Evolutionary conservation across 2,888 invertebrate species (phyloP).

Genomic region (Lobophora halterata): DNA sequence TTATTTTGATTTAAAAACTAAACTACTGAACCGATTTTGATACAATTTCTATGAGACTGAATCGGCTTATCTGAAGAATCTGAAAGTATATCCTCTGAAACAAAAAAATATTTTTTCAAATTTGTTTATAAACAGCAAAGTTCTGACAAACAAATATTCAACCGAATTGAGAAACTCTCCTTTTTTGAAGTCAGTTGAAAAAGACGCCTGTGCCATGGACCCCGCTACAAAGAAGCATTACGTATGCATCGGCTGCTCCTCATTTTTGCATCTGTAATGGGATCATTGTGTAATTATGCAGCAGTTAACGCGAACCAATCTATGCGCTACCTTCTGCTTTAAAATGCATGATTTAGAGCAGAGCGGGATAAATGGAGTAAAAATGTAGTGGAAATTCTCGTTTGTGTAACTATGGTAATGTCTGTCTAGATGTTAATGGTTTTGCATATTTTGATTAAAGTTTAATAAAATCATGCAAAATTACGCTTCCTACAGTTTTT

Average conservation of each 20-base stretch:
- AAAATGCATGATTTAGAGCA: slow-evolving; percentile 36
- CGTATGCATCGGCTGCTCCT: slow-evolving; percentile 66
- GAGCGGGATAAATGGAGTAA: slow-evolving; percentile 6
- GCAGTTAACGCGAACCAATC: slow-evolving; percentile 70
- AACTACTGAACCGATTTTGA: too few species aligned
- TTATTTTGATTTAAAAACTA: too few species aligned
- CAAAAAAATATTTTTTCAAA: too few species aligned
- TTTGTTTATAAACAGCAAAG: too few species aligned
- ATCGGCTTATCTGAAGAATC: too few species aligned
- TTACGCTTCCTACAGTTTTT: too few species aligned
- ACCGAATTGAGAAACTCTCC: too few species aligned
- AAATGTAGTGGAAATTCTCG: slow-evolving; percentile 12
- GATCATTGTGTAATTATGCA: slow-evolving; percentile 77
- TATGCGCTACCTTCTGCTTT: slow-evolving; percentile 45
- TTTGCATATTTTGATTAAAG: slow-evolving; percentile 3
- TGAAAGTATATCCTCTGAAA: too few species aligned
- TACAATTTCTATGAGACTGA: too few species aligned
- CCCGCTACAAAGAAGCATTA: slow-evolving; percentile 50
- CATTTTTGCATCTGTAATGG: slow-evolving; percentile 78
- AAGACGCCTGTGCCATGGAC: slow-evolving; percentile 43
- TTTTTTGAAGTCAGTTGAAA: too few species aligned
- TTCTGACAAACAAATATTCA: too few species aligned
- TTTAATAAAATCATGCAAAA: slow-evolving; percentile 1
- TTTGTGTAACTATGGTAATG: slow-evolving; percentile 29
- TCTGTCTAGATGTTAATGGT: slow-evolving; percentile 17